A percentile compares a stretch with the other conserved stretches of the same genome.
Evolutionary conservation across 2,888 invertebrate genomes (phyloP).

Genomic region (Neoaliturus tenellus): DNA sequence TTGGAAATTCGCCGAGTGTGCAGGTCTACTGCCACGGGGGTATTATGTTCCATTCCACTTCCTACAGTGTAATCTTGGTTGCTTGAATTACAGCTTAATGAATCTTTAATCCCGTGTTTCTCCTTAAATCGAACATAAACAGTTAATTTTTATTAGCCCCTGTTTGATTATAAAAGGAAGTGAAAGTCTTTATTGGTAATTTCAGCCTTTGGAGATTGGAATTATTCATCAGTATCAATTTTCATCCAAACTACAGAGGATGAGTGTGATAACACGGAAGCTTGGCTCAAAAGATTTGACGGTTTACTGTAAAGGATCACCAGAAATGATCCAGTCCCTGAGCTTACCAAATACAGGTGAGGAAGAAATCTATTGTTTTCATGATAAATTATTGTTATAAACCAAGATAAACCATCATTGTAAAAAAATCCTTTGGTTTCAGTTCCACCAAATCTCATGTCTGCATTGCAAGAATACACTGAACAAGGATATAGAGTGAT

Average conservation of each 20-base stretch:
- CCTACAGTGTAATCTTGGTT: too few species aligned
- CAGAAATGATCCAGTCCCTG: slow-evolving; percentile 75
- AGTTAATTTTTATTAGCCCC: too few species aligned
- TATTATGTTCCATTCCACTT: too few species aligned
- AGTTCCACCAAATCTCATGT: slow-evolving; percentile 80
- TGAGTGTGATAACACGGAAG: slow-evolving; percentile 74
- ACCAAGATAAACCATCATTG: too few species aligned
- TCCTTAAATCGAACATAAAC: too few species aligned
- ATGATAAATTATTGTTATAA: too few species aligned
- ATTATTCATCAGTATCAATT: slow-evolving; percentile 77
- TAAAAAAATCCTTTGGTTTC: slow-evolving; percentile 62
- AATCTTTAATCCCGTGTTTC: too few species aligned
- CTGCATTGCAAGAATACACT: slow-evolving; percentile 83
- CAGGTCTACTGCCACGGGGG: too few species aligned
- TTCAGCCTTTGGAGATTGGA: slow-evolving; percentile 71
- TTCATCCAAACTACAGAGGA: slow-evolving; percentile 75
- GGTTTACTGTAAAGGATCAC: slow-evolving; percentile 76
- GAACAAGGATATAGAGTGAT: slow-evolving; percentile 91
- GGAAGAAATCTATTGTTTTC: background rate
- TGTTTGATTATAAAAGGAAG: too few species aligned
- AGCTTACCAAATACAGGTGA: slow-evolving; percentile 72
- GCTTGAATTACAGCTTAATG: too few species aligned
- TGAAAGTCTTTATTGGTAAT: slow-evolving; percentile 67
- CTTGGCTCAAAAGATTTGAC: slow-evolving; percentile 70
- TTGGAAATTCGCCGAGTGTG: too few species aligned